Evolutionary conservation across 2,888 invertebrate genomes (phyloP), one percentile per base, ranked within the genome.

Genomic region (Rapana venosa): DNA sequence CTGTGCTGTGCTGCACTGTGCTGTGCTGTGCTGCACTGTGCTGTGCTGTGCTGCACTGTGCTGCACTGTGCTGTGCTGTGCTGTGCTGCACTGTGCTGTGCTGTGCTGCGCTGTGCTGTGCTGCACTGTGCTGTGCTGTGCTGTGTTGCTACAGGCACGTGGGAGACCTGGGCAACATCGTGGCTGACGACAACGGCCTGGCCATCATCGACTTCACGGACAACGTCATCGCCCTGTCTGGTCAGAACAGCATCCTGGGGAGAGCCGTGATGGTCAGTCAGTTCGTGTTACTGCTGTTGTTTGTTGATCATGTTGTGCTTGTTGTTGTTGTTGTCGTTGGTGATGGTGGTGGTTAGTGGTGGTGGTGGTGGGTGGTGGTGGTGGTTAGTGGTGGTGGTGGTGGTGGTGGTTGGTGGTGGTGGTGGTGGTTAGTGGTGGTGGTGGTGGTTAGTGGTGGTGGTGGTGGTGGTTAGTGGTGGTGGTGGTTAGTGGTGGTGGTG

Each of bases 101-200:
- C 26, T 17, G n/a, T n/a, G 5, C 26, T 6, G 11, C 32, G 32
- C 32, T 77, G 32, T 77, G 17, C n/a, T n/a, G 66, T 66, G 66
- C 26, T 22, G 66, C 13, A 13, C 26, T 17, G 26, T 22, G 66
- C n/a, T 66, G 26, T 26, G 66, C 5, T 66, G 66, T 66, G 13
- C 26, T 66, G 66, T 22, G 13, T 13, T 77, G 30, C 15, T 77
- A 35, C 92, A 97, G 99, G 91, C 99, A 99, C 96, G 97, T 98
- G 84, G 99, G 99, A 0, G 99, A 99, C 96, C 97, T 99, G 92
- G 99, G 99, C 90, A 96, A 96, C 93, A 94, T 96, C 8, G 88
- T 83, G 26, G 95, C 95, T 58, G 94, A 90, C 81, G 94, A 58
- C 15, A 91, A 92, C 88, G 95, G 95, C 20, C 91, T 92, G 22